These are phyloP conservation scores for Semaprochilodus insignis DNA, from an alignment of 2,797 vertebrate genomes.

Conservation along the genomic window DNA sequence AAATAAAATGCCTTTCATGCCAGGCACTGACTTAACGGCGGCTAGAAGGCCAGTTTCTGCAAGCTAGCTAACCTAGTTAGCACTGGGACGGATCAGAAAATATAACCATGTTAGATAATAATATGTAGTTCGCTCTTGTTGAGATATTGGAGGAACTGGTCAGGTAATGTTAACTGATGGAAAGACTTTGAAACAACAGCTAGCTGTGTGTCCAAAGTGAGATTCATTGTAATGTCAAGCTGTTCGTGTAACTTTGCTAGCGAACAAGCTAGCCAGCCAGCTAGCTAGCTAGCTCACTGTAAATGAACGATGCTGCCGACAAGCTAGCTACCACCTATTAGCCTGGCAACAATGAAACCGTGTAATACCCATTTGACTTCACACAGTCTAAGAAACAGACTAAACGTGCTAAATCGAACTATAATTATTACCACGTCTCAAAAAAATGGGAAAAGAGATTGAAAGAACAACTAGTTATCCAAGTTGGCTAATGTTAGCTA, in stretches of 20 bases:
- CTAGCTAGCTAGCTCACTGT: neutral
- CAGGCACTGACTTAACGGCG: neutral
- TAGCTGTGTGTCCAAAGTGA: neutral
- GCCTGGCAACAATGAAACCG: neutral
- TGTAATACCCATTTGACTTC: neutral
- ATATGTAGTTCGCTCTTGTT: neutral
- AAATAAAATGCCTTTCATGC: neutral
- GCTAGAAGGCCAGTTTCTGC: neutral
- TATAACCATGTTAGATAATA: neutral
- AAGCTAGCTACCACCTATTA: conserved; percentile 8
- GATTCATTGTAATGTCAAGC: neutral
- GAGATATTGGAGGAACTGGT: neutral
- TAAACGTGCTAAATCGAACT: neutral
- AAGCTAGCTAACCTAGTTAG: neutral
- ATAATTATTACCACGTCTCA: neutral
- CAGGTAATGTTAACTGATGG: too few species aligned
- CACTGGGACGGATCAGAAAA: neutral
- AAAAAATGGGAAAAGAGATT: neutral
- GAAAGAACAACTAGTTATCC: neutral
- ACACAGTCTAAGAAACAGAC: neutral
- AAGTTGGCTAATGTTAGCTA: neutral
- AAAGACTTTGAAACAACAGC: neutral
- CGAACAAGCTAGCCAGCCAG: conserved; percentile 42
- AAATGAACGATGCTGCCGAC: neutral
- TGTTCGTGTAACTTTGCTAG: conserved; percentile 2